These are phyloP conservation scores for Paralvinella palmiformis DNA, from an alignment of 1,140 invertebrate genomes.

Conservation along the genomic window DNA sequence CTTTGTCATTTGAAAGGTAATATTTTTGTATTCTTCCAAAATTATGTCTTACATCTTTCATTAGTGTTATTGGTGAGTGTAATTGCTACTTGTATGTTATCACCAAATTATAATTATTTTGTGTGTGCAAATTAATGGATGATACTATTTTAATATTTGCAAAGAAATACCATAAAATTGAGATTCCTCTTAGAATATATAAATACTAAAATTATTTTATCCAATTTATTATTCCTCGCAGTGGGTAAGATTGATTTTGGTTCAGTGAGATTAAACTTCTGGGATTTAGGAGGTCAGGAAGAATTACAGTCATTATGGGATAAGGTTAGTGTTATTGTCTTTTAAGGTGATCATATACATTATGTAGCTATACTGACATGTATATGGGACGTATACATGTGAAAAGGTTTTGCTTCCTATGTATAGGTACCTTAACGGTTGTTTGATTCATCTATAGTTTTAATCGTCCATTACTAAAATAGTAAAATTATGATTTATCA, in stretches of 20 bases:
- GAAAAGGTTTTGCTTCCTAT: neutral
- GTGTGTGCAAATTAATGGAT: too few relatives aligned
- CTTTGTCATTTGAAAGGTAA: too few relatives aligned
- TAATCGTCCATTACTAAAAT: too few relatives aligned
- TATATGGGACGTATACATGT: neutral
- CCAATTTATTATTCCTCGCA: conserved; percentile 25
- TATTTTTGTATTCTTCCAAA: too few relatives aligned
- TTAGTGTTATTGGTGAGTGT: too few relatives aligned
- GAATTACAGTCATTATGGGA: conserved; percentile 99
- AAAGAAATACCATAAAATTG: neutral
- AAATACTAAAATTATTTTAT: conserved; percentile 1
- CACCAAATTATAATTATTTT: too few relatives aligned
- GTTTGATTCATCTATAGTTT: too few relatives aligned
- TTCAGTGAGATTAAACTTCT: conserved; percentile 90
- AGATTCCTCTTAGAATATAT: neutral
- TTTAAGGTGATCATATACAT: neutral
- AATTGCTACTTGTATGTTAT: too few relatives aligned
- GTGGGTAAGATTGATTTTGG: conserved; percentile 89
- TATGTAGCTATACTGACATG: neutral
- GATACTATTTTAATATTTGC: conserved; percentile 2
- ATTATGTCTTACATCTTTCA: too few relatives aligned
- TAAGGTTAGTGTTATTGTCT: conserved; percentile 62
- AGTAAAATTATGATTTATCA: too few relatives aligned
- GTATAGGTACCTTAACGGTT: neutral
- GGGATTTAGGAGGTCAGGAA: conserved; percentile 97